A percentile compares a stretch with the other conserved stretches of the same genome.
Evolutionary conservation across 2,797 vertebrate species (phyloP).

Genomic region (Siniperca undulata): DNA sequence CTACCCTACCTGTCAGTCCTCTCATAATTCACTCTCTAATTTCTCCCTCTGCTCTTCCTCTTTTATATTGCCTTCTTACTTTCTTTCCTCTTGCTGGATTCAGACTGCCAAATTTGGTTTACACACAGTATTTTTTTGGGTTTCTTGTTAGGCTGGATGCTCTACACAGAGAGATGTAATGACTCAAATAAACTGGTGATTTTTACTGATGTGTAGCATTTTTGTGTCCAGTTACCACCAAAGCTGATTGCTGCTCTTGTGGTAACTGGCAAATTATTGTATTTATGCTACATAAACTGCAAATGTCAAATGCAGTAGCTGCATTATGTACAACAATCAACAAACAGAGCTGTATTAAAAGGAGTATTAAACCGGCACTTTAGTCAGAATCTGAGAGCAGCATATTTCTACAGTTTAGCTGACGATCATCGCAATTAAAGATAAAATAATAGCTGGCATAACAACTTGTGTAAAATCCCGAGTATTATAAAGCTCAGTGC

Average conservation of each 20-base stretch:
- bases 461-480: too few relatives aligned
- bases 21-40: conserved; percentile 48
- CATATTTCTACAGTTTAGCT: not conserved
- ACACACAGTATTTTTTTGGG: not conserved
- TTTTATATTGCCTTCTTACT: not conserved
- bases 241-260: not conserved
- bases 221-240: not conserved
- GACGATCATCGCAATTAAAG: not conserved
- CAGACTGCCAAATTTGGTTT: conserved; percentile 16
- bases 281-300: not conserved
- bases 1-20: conserved; percentile 59
- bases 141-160: conserved; percentile 10
- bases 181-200: conserved; percentile 8
- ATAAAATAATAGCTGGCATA: too few relatives aligned
- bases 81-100: conserved; percentile 4
- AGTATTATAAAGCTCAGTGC: too few relatives aligned
- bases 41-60: conserved; percentile 26
- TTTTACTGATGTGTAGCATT: not conserved
- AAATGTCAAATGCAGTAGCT: not conserved
- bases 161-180: not conserved
- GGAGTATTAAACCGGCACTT: too few relatives aligned
- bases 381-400: too few relatives aligned
- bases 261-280: not conserved
- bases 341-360: not conserved
- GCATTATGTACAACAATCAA: not conserved